phyloP scores from a whole-genome alignment of 2,113 vertebrate genomes.

The Spea bombifrons region DNA sequence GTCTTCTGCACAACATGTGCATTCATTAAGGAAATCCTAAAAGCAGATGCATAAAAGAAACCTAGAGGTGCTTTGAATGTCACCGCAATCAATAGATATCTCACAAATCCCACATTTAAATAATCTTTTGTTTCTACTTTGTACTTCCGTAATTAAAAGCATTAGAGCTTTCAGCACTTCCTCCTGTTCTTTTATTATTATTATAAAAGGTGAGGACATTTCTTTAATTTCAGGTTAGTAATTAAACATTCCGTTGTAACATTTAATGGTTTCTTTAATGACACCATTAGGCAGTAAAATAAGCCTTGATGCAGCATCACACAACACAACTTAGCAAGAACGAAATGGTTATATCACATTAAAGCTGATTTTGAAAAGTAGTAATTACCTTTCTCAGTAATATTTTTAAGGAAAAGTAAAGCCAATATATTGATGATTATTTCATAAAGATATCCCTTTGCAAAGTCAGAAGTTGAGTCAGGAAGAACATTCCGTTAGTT shows the following conservation, averaged over 20 bases:
- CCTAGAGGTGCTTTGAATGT: constrained; percentile 5
- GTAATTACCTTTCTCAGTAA: too few relatives aligned
- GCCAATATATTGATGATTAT: too few relatives aligned
- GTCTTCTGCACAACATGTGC: too few relatives aligned
- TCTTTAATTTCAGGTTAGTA: constrained; percentile 26
- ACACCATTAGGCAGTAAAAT: not conserved
- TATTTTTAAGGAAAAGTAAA: too few relatives aligned
- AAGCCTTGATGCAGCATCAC: not conserved
- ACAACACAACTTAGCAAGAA: not conserved
- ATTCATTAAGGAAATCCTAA: too few relatives aligned
- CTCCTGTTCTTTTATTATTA: not conserved
- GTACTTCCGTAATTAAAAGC: constrained; percentile 21
- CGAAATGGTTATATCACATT: not conserved
- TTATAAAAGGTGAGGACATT: constrained; percentile 25
- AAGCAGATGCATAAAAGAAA: too few relatives aligned
- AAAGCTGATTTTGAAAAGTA: too few relatives aligned
- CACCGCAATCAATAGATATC: not conserved
- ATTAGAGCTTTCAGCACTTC: not conserved
- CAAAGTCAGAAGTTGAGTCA: too few relatives aligned
- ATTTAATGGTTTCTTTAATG: constrained; percentile 25
- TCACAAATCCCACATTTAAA: not conserved
- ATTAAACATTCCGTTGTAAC: constrained; percentile 26
- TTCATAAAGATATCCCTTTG: too few relatives aligned
- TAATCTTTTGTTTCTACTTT: not conserved
- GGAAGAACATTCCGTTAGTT: too few relatives aligned